Conservation (phyloP, 2,888 invertebrate genomes). For the Nezara viridula region DNA sequence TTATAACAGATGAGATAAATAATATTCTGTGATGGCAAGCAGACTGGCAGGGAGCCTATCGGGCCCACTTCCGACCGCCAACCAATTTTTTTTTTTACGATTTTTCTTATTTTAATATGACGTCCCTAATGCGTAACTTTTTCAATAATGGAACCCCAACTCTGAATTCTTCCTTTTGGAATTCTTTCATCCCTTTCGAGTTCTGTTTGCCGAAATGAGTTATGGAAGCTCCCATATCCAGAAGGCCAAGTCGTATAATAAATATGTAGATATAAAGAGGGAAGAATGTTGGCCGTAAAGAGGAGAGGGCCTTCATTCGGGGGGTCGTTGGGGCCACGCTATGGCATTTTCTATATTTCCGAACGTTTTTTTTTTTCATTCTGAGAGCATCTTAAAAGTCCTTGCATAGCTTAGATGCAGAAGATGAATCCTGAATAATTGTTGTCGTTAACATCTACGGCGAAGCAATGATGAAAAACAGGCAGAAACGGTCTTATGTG, state of each 20-base stretch:
- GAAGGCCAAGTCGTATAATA: neutral
- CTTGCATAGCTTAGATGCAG: neutral
- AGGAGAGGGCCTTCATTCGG: neutral
- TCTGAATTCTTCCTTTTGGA: conserved; percentile 52
- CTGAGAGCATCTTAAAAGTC: neutral
- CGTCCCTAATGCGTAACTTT: conserved; percentile 54
- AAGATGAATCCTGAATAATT: neutral
- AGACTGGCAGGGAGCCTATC: conserved; percentile 19
- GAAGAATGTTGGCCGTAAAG: conserved; percentile 40
- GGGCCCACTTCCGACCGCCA: conserved; percentile 13
- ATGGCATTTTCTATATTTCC: conserved; percentile 40
- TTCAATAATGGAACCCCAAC: conserved; percentile 54
- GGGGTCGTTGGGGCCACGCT: neutral
- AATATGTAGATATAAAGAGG: conserved; percentile 40
- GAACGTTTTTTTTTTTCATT: neutral
- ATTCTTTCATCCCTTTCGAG: conserved; percentile 40
- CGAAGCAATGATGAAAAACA: neutral
- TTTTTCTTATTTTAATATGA: conserved; percentile 55
- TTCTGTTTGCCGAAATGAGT: conserved; percentile 50
- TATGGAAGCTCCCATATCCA: conserved; percentile 32
- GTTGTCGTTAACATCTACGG: neutral
- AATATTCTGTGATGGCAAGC: conserved; percentile 1
- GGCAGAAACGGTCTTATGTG: too few relatives aligned
- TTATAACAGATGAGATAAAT: conserved; percentile 4
- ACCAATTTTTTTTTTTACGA: neutral